Evolutionary conservation across 64 coral and sea anemone species (phyloP).

Genomic region (Montipora efflorescens): DNA sequence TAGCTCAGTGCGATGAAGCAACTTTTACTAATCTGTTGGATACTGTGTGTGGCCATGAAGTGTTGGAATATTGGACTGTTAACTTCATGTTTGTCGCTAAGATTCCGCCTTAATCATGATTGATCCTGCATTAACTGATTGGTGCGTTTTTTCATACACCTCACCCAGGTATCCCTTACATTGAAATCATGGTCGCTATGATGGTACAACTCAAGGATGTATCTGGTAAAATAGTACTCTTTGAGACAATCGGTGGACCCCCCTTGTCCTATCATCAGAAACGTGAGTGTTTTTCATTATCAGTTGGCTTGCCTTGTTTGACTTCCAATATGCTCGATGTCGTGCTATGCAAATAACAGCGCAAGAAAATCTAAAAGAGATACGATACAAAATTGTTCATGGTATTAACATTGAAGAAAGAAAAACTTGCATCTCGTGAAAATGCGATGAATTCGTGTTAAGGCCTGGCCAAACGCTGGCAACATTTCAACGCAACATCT

Average conservation of each 20-base stretch:
- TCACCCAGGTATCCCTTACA: conserved; percentile 80
- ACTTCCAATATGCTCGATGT: neutral
- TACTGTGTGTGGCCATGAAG: no score
- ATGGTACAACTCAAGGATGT: conserved; percentile 73
- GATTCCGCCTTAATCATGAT: neutral
- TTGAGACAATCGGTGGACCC: conserved; percentile 89
- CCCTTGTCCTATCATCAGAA: conserved; percentile 79
- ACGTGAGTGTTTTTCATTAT: conserved; percentile 63
- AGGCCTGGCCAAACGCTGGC: no score
- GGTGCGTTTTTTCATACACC: neutral
- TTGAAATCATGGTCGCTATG: conserved; percentile 83
- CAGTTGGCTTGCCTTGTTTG: neutral
- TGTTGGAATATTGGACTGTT: neutral
- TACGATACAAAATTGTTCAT: no score
- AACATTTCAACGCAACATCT: no score
- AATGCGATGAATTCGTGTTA: no score
- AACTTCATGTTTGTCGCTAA: no score
- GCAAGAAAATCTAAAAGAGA: no score
- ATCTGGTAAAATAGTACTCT: conserved; percentile 72
- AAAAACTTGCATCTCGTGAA: no score
- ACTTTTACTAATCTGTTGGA: no score
- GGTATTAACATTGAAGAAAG: no score
- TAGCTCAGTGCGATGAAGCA: no score
- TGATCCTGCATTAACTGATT: neutral
- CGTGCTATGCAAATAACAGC: no score